Evolutionary conservation across 2,113 vertebrate genomes (phyloP).

Genomic region (Leuciscus idus): DNA sequence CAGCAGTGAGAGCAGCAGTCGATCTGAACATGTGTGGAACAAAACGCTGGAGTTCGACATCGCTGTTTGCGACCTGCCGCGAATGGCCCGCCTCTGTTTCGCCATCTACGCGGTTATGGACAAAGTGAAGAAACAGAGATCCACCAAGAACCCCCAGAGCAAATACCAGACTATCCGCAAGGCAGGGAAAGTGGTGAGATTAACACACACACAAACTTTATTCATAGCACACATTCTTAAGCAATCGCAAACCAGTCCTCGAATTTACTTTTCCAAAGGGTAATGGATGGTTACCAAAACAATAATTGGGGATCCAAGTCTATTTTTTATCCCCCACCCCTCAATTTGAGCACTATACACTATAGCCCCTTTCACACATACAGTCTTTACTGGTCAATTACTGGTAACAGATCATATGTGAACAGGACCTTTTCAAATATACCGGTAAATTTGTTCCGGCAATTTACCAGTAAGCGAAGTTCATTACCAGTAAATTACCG

Average conservation of each 20-base stretch:
- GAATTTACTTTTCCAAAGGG: background rate
- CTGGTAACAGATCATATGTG: too few relatives aligned
- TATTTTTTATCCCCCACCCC: background rate
- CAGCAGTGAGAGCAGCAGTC: slow-evolving; percentile 89
- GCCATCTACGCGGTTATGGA: slow-evolving; percentile 95
- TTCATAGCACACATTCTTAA: background rate
- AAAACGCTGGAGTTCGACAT: slow-evolving; percentile 92
- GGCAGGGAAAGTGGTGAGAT: slow-evolving; percentile 93
- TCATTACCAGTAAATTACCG: too few relatives aligned
- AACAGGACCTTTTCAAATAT: too few relatives aligned
- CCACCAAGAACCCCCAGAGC: slow-evolving; percentile 85
- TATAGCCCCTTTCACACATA: too few relatives aligned
- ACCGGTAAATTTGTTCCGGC: too few relatives aligned
- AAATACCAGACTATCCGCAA: slow-evolving; percentile 99
- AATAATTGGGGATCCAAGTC: background rate
- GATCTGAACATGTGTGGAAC: slow-evolving; percentile 90
- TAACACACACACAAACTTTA: background rate
- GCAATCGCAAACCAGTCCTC: background rate
- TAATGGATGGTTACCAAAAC: background rate
- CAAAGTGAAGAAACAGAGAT: slow-evolving; percentile 94
- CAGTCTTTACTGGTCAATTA: too few relatives aligned
- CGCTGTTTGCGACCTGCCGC: slow-evolving; percentile 88
- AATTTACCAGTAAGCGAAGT: too few relatives aligned
- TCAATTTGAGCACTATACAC: too few relatives aligned
- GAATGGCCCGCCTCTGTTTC: slow-evolving; percentile 97